Evolutionary conservation across 2,888 invertebrate genomes (phyloP), one percentile per base, ranked within the genome.

Genomic region (Tipula vernalis): DNA sequence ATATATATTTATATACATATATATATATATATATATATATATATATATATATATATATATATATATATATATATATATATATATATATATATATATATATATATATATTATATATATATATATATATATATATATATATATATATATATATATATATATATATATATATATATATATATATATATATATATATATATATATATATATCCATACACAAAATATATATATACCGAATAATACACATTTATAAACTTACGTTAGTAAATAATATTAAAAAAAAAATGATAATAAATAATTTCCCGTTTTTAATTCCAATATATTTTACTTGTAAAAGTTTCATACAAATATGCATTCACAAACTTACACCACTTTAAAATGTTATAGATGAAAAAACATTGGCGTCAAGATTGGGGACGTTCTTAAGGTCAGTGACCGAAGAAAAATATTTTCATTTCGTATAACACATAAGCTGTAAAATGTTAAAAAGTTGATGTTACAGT

Each of bases 331-430:
- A 13, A 47, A n/a, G 51, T 57, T 57, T 57, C 15, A 57, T 15
- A n/a, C 15, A 57, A 57, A 15, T 44, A 44, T 15, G 51, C 15
- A 57, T 57, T 47, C 13, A 57, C 51, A 57, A 15, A 57, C 51
- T 57, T 57, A 57, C 51, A 57, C 51, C 15, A 57, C 51, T 57
- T 15, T 15, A 57, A 57, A 57, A 57, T 57, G 15, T 15, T 57
- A 83, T 83, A 83, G 83, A 83, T 36, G 36, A 36, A 85, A 39
- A 85, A 6, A 85, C 85, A 85, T 85, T 15, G 85, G 85, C 85
- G 85, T 36, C 85, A 85, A 85, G 85, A 85, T 85, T 85, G 85
- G 85, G 85, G 85, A 85, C 85, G 85, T 36, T 83, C 51, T 85
- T 39, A 28, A 41, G 85, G 85, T 85, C 85, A 85, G 39, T 85